phyloP scores from a whole-genome alignment of 2,797 vertebrate genomes.

The Danio aesculapii region DNA sequence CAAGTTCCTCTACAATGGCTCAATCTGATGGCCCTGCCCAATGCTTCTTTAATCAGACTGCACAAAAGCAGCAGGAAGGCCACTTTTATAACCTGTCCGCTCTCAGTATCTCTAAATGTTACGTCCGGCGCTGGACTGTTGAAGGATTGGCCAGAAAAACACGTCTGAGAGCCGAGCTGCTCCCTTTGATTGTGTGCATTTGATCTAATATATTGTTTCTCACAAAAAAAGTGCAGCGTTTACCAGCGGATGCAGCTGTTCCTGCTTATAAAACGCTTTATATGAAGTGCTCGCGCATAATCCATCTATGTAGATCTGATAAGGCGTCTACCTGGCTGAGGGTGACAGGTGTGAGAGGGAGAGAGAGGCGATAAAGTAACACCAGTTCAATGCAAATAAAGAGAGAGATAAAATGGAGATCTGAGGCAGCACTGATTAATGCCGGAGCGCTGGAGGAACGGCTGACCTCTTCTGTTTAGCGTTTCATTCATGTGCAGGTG shows the following conservation, averaged over 20 bases:
- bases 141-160: slow-evolving; percentile 50
- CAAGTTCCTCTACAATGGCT: slow-evolving; percentile 49
- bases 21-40: slow-evolving; percentile 66
- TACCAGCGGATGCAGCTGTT: slow-evolving; percentile 87
- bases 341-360: slow-evolving; percentile 89
- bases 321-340: slow-evolving; percentile 85
- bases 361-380: slow-evolving; percentile 89
- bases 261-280: slow-evolving; percentile 76
- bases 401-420: slow-evolving; percentile 83
- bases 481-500: slow-evolving; percentile 58
- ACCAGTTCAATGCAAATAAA: slow-evolving; percentile 90
- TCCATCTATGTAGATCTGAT: slow-evolving; percentile 88
- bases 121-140: slow-evolving; percentile 48
- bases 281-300: slow-evolving; percentile 79
- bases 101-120: slow-evolving; percentile 70
- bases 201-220: slow-evolving; percentile 84
- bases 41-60: slow-evolving; percentile 74
- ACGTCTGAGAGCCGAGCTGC: slow-evolving; percentile 70
- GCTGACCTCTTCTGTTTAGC: slow-evolving; percentile 73
- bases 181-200: slow-evolving; percentile 78
- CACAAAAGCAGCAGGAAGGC: slow-evolving; percentile 78
- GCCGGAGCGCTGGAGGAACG: slow-evolving; percentile 86
- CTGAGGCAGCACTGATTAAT: slow-evolving; percentile 87
- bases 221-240: slow-evolving; percentile 80
- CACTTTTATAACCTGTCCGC: slow-evolving; percentile 62